Evolutionary conservation across 2,888 invertebrate genomes (phyloP), one percentile per base, ranked within the genome.

Genomic region (Orthosia gothica): DNA sequence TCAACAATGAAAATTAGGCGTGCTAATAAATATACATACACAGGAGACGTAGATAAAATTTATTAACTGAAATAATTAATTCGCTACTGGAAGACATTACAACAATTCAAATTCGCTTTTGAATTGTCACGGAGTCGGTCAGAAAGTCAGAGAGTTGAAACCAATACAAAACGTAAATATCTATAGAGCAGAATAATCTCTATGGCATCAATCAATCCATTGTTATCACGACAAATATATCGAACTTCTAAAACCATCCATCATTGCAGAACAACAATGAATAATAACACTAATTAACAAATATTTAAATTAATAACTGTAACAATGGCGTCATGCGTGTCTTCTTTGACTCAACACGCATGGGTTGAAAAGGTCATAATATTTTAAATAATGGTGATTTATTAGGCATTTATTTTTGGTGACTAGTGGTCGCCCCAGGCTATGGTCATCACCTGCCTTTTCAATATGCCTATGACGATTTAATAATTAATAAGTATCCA

Each of bases 361-460:
- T 72, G 5, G 3, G 55, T 54, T 50, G 50, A 47, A 23, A 50
- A 80, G 61, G 49, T 62, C 50, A 62, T 12, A 26, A 18, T 32
- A 4, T 80, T 45, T 50, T 76, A 32, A 45, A 79, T 50, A 49
- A 45, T 74, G 13, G 13, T 55, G 18, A 45, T 61, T 55, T 5
- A 75, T 16, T 45, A 81, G 52, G 15, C 47, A 69, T 77, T 45
- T 65, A 76, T 61, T 55, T 23, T 15, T 40, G 18, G 1, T 47
- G 15, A 11, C n/a, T 20, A 12, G 1, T 32, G 5, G 2, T 47
- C 12, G 69, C 77, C 64, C 13, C 12, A 16, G 61, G 79, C 61
- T 61, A 52, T 20, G 15, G 5, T 20, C 52, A 9, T 71, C 71
- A 26, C 16, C 40, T 40, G 40, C 32, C 9, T 18, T 15, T 20